Evolutionary conservation across 1,140 invertebrate species (phyloP).

Genomic region (Nasonia giraulti): DNA sequence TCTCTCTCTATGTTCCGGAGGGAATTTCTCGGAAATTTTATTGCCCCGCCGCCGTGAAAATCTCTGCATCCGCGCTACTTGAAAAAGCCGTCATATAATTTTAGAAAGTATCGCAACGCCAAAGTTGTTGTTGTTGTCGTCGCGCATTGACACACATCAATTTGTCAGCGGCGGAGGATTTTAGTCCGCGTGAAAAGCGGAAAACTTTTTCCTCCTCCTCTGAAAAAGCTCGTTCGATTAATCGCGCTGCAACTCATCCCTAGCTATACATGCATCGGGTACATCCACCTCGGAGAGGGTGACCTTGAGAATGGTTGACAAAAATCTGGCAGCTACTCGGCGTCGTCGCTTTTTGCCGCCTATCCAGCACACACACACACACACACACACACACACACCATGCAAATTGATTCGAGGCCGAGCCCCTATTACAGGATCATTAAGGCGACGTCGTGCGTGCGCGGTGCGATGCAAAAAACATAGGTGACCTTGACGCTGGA

Average conservation of each 20-base stretch:
- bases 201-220: neutral
- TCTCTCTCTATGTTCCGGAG: neutral
- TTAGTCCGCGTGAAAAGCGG: neutral
- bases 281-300: neutral
- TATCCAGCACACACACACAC: neutral
- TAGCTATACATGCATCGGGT: neutral
- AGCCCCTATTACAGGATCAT: neutral
- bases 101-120: neutral
- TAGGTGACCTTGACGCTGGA: neutral
- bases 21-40: constrained; percentile 1
- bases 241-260: neutral
- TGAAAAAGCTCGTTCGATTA: neutral
- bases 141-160: neutral
- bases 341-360: neutral
- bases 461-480: too few species aligned
- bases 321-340: neutral
- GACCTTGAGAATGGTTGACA: neutral
- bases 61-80: neutral
- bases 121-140: neutral
- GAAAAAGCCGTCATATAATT: constrained; percentile 1
- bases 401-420: neutral
- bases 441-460: too few species aligned
- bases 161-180: neutral
- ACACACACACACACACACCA: too few species aligned
- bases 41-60: constrained; percentile 5